Evolutionary conservation across 2,113 vertebrate species (phyloP), one percentile per base, ranked within the genome.

Genomic region (Rhinogobius similis): DNA sequence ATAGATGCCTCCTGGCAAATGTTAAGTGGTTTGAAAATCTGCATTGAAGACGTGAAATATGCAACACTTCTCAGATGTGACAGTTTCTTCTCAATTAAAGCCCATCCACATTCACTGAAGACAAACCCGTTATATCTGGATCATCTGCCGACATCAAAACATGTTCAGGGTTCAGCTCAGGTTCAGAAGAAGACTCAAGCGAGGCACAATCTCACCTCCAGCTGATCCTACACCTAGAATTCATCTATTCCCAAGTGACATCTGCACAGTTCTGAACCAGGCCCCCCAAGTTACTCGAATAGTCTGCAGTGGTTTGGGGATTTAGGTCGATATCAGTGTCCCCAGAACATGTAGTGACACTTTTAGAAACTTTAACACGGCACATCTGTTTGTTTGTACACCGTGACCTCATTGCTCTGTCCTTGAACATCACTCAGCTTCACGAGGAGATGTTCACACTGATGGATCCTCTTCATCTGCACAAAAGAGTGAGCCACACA

Each of bases 371-470:
- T 46, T 48, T 48, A 48, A 20, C 46, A 48, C 46, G n/a, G 7
- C 20, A n/a, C 16, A 13, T 44, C 13, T 48, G 46, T 48, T 48
- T 48, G 46, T 44, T 44, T 44, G 3, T 48, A 20, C 46, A 5
- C 46, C n/a, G 18, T 48, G 62, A 74, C 73, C 79, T 75, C 27
- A 20, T 65, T 27, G 39, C 58, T 5, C 39, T 75, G 61, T 73
- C 72, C 77, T 24, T 10, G 50, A 77, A 78, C 75, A 82, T 85
- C 70, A 72, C 63, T 67, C 39, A 83, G 70, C 63, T 55, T 69
- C 27, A 77, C 55, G 67, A 48, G 32, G 39, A 81, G 53, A 66
- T 58, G 32, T 46, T 27, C 41, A 26, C 50, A 48, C 56, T 43
- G 39, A 59, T 44, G 26, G 13, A 68, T 27, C 27, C 36, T 82